Base-by-base conservation (phyloP, 2,888 invertebrate species). In the Polydesmus complanatus region DNA sequence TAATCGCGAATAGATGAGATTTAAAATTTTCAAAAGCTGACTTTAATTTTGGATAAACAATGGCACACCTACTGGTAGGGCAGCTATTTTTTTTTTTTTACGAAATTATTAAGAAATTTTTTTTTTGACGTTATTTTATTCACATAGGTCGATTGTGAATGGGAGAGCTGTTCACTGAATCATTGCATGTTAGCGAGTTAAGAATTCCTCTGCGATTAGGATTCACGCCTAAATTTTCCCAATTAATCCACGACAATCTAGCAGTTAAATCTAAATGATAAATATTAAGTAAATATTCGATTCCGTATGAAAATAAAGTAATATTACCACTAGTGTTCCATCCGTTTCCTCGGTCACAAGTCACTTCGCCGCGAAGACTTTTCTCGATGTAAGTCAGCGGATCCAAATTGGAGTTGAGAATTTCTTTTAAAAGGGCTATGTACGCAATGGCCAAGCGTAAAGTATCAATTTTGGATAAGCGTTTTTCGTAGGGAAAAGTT, bases 401-500 rank as follows among this genome's bases (percentile, higher is more conserved):
- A 74, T 95, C 93, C 69, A 87, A 86, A 66, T 90, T 89, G 0
- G 90, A 88, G 26, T 86, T 86, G 47, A 93, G 77, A 1, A 92
- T 88, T 77, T 92, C 90, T 66, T 93, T 78, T 18, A 98, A 81
- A 56, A 98, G 78, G 1, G 94, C 93, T 67, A 97, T 97, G 77
- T 97, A 97, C 0, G 96, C 96, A 65, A 97, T 97, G 50, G 97
- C 97, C 67, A 98, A 78, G 1, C 96, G 82, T 37, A 98, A 79
- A 0, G 98, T 97, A 78, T 98, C 98, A 70, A 98, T 98, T 78
- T 98, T 98, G 70, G 95, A 96, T 47, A 98, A 81, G 25, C 97
- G 80, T 74, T 97, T 97, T 78, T 98, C 98, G 74, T 95, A 98
- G 0, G 97, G 97, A 76, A 98, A 98, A 64, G 97, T 98, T 56